Evolutionary conservation across 2,113 vertebrate species (phyloP), one percentile per base, ranked within the genome.

Genomic region (Bambusicola thoracicus): DNA sequence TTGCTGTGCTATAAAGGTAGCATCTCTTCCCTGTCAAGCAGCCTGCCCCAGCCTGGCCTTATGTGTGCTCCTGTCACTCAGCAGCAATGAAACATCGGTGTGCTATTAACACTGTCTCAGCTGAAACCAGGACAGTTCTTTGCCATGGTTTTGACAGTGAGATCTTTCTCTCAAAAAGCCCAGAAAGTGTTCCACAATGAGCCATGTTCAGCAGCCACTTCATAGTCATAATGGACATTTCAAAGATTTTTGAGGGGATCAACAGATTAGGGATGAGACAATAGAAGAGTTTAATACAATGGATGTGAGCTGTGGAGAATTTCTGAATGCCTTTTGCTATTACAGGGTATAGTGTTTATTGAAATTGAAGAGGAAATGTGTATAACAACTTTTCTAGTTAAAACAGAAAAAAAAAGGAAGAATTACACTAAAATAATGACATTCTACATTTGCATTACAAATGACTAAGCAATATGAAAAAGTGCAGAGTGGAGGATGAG

Each of bases 381-480:
- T 41, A 68, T 53, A 85, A 68, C 3, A 1, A 63, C 21, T 73
- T 68, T 87, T 36, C 5, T 36, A 73, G 73, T 40, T 36, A 24
- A 67, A 53, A 55, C 11, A n/a, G 17, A 19, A n/a, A n/a, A 32
- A 56, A 32, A 56, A 56, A 56, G 6, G 18, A n/a, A 56, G 11
- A n/a, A 56, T 6, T 19, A 40, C 20, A 25, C 4, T 0, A 25
- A 63, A 80, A 62, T 16, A 36, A 20, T 85, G 11, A 19, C 20
- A 67, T 40, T 49, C 2, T 0, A 30, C 10, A 25, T 40, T 86
- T 17, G 24, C 13, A 49, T 27, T 49, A 11, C 29, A 49, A 17
- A 14, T 32, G 29, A 6, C 17, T 36, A 69, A 65, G 10, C 3
- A 68, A 10, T 0, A 0, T 24, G 13, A 70, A 14, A 75, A 11